A percentile compares a stretch with the other conserved stretches of the same genome.
phyloP scores from a whole-genome alignment of 2,113 vertebrate genomes.

The Pelvicachromis taeniatus region DNA sequence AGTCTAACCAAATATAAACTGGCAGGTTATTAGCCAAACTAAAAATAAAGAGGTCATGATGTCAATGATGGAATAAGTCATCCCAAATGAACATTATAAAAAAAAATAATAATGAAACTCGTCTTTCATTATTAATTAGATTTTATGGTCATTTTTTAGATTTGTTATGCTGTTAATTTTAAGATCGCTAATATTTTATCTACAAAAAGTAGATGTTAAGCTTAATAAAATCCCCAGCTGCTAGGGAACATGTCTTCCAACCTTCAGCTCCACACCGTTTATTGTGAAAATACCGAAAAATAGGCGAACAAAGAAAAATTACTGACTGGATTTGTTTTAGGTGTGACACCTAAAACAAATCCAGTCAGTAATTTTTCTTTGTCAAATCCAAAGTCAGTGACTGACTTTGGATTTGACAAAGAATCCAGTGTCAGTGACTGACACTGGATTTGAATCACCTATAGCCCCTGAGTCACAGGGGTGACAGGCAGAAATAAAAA shows the following conservation, averaged over 20 bases:
- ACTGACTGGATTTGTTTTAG: background rate
- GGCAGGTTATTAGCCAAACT: background rate
- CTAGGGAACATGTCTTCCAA: background rate
- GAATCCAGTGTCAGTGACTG: too few relatives aligned
- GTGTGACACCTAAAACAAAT: too few relatives aligned
- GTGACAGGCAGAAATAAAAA: background rate
- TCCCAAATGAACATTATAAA: background rate
- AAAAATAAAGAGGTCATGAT: background rate
- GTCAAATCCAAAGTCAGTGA: too few relatives aligned
- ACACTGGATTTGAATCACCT: background rate
- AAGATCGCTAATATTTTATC: background rate
- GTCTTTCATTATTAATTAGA: background rate
- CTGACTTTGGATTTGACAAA: too few relatives aligned
- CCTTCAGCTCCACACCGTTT: background rate
- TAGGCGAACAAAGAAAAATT: background rate
- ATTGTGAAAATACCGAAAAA: background rate
- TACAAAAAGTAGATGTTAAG: background rate
- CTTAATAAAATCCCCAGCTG: background rate
- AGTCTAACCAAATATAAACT: background rate
- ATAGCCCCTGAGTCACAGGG: background rate
- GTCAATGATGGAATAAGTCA: background rate
- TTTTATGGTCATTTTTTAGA: background rate
- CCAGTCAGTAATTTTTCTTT: too few relatives aligned
- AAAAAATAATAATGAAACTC: background rate
- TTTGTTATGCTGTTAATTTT: background rate